phyloP scores from a whole-genome alignment of 1,140 invertebrate species.

The Leucophenga varia region DNA sequence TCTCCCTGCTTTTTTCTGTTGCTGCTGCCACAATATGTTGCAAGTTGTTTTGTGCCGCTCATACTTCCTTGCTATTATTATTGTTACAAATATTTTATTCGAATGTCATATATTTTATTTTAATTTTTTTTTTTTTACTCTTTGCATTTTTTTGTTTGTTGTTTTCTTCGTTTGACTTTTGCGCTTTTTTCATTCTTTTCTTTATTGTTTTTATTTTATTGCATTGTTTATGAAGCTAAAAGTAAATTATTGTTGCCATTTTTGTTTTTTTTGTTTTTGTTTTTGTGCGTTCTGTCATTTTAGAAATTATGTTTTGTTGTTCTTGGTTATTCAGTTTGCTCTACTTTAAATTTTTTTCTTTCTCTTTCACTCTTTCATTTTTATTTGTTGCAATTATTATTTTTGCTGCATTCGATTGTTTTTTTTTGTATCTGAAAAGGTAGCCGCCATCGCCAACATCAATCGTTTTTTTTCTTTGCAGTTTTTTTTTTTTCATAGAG shows the following conservation, averaged over 20 bases:
- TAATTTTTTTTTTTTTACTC: conserved; percentile 5
- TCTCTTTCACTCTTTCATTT: conserved; percentile 12
- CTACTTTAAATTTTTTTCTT: conserved; percentile 18
- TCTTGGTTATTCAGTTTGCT: conserved; percentile 5
- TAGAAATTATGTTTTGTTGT: too few species aligned
- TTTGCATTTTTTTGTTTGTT: background rate
- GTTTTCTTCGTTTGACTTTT: conserved; percentile 4
- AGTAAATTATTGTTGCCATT: conserved; percentile 44
- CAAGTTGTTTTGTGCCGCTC: conserved; percentile 6
- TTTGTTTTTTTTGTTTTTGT: conserved; percentile 22
- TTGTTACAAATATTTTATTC: conserved; percentile 54
- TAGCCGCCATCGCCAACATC: too few species aligned
- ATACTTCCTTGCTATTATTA: conserved; percentile 24
- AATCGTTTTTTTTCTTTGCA: too few species aligned
- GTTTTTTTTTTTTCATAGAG: too few species aligned
- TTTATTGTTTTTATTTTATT: conserved; percentile 42
- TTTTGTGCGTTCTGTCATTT: too few species aligned
- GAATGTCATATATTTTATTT: conserved; percentile 53
- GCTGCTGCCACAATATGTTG: conserved; percentile 33
- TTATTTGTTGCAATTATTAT: conserved; percentile 5
- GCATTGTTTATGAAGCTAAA: conserved; percentile 50
- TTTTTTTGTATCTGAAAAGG: too few species aligned
- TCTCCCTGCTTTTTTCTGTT: conserved; percentile 10
- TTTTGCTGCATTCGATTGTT: conserved; percentile 10
- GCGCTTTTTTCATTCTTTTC: conserved; percentile 25